A percentile compares a stretch with the other conserved stretches of the same genome.
phyloP scores from a whole-genome alignment of 2,797 vertebrate species.

The Esox lucius region DNA sequence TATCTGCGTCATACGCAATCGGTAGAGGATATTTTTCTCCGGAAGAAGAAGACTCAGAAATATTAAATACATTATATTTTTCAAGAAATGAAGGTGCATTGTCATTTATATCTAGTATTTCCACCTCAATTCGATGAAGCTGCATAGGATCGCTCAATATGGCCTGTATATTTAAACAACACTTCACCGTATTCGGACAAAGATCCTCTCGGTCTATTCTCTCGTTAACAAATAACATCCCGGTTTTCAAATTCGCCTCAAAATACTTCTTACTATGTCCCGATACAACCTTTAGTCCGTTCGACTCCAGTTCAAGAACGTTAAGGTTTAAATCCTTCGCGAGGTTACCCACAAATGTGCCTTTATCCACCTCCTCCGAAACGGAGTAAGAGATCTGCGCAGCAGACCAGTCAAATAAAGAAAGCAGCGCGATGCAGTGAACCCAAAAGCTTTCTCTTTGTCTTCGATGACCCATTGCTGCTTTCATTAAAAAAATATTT shows the following conservation, averaged over 20 bases:
- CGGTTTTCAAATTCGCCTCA: constrained; percentile 65
- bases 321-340: constrained; percentile 56
- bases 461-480: constrained; percentile 48
- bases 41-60: constrained; percentile 42
- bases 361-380: constrained; percentile 51
- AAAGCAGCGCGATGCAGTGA: constrained; percentile 48
- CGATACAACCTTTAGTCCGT: constrained; percentile 51
- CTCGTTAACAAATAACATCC: constrained; percentile 64
- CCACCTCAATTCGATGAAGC: constrained; percentile 64
- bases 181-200: constrained; percentile 63
- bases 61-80: constrained; percentile 31
- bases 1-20: constrained; percentile 63
- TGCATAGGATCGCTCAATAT: constrained; percentile 61
- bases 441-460: constrained; percentile 29
- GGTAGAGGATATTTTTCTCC: constrained; percentile 67
- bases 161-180: constrained; percentile 67
- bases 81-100: constrained; percentile 58
- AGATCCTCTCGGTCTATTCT: constrained; percentile 75
- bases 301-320: constrained; percentile 44
- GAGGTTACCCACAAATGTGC: constrained; percentile 55
- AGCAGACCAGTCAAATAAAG: constrained; percentile 63
- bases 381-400: constrained; percentile 69
- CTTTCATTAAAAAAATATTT: not conserved
- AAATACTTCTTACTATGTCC: constrained; percentile 61
- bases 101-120: constrained; percentile 66